These are phyloP conservation scores for Hipparchia semele DNA, from an alignment of 2,888 invertebrate genomes.

Conservation along the genomic window DNA sequence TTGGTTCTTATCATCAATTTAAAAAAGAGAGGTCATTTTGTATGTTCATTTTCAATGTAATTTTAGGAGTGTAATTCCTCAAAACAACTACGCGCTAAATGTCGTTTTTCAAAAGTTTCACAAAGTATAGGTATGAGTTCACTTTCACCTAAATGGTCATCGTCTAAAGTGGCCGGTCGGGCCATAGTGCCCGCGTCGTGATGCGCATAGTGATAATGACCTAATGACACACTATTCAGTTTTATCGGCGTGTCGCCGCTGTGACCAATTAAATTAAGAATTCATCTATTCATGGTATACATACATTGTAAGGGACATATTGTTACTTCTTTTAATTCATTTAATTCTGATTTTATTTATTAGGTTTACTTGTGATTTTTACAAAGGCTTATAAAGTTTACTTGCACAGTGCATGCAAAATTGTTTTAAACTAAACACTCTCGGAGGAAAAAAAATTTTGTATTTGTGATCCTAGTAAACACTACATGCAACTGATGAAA, in stretches of 20 bases:
- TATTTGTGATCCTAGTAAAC: too few species aligned
- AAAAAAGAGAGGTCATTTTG: too few species aligned
- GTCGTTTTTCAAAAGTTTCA: not conserved
- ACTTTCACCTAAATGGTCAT: conserved; percentile 55
- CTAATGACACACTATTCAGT: conserved; percentile 60
- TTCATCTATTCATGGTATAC: conserved; percentile 4
- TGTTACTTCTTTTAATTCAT: not conserved
- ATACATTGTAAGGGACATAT: not conserved
- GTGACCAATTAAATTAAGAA: conserved; percentile 9
- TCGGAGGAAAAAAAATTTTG: too few species aligned
- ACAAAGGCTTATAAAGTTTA: too few species aligned
- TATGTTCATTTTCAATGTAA: too few species aligned
- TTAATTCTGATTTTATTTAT: too few species aligned
- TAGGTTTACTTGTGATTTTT: too few species aligned
- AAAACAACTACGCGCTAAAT: not conserved
- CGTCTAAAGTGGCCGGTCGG: conserved; percentile 9
- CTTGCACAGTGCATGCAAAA: too few species aligned
- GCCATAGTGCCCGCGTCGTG: conserved; percentile 52
- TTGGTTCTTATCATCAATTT: too few species aligned
- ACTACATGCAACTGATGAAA: too few species aligned
- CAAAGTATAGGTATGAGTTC: conserved; percentile 38
- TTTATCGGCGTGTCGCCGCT: not conserved
- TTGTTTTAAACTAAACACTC: too few species aligned
- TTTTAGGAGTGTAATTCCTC: too few species aligned
- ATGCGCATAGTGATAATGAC: conserved; percentile 59